A percentile compares a stretch with the other conserved stretches of the same genome.
These are phyloP conservation scores for Phaenicophaeus curvirostris DNA, from an alignment of 2,797 vertebrate genomes.

Conservation along the genomic window DNA sequence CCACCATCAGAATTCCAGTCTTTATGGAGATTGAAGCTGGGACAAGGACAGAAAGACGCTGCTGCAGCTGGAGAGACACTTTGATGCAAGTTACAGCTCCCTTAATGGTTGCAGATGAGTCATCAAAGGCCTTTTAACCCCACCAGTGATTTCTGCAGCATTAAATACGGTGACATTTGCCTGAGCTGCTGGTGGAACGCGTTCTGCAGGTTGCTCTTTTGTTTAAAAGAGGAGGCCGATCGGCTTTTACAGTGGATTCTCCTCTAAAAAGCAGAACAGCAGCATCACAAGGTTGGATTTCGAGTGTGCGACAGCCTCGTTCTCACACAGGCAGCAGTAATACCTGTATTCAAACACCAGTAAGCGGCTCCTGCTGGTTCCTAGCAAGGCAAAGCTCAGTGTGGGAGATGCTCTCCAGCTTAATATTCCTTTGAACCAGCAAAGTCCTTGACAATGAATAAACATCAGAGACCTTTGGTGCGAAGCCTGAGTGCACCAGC, in stretches of 20 bases:
- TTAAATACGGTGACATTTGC: too few relatives aligned
- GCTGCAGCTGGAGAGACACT: neutral
- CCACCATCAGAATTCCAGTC: fast-evolving
- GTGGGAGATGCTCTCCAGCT: neutral
- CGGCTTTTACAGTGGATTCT: neutral
- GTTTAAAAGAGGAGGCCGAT: too few relatives aligned
- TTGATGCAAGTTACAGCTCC: neutral
- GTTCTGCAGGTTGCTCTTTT: too few relatives aligned
- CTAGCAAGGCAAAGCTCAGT: neutral
- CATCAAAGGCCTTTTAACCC: neutral
- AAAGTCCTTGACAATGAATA: neutral
- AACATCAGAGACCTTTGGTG: neutral
- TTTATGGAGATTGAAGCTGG: neutral
- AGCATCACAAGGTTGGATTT: fast-evolving
- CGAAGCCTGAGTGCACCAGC: neutral
- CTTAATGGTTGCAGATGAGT: neutral
- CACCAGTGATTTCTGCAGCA: neutral
- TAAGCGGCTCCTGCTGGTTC: fast-evolving
- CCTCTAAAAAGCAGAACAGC: neutral
- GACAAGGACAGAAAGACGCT: neutral
- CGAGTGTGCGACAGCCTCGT: fast-evolving
- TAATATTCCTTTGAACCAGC: neutral
- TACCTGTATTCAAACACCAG: fast-evolving
- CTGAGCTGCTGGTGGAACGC: too few relatives aligned
- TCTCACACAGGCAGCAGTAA: fast-evolving